phyloP scores from a whole-genome alignment of 2,888 invertebrate genomes.

The Cerastoderma edule region DNA sequence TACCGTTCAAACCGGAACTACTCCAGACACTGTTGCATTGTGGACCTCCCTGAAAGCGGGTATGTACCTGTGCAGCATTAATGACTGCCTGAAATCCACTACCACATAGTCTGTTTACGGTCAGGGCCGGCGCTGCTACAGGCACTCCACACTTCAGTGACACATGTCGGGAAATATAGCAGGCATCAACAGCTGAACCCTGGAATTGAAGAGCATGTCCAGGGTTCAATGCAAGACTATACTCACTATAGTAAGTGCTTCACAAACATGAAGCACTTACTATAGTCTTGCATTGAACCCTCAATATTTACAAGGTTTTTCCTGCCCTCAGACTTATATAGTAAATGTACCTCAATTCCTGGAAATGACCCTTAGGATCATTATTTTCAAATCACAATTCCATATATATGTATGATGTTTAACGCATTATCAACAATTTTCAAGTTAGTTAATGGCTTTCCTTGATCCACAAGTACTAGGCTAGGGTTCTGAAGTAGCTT shows the following conservation, averaged over 20 bases:
- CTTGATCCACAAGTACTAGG: too few relatives aligned
- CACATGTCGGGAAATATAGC: constrained; percentile 93
- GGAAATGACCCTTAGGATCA: background rate
- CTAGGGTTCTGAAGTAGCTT: too few relatives aligned
- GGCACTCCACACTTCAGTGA: constrained; percentile 93
- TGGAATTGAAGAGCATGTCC: background rate
- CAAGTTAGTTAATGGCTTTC: too few relatives aligned
- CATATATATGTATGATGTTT: too few relatives aligned
- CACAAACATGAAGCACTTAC: background rate
- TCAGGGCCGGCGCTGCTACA: constrained; percentile 90
- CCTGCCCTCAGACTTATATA: background rate
- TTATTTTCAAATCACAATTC: too few relatives aligned
- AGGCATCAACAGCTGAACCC: constrained; percentile 88
- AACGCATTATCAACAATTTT: too few relatives aligned
- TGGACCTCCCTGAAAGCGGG: too few relatives aligned
- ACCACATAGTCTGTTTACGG: constrained; percentile 97
- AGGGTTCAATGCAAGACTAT: too few relatives aligned
- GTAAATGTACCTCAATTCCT: background rate
- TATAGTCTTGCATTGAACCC: background rate
- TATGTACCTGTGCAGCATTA: constrained; percentile 92
- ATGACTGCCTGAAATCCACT: constrained; percentile 98
- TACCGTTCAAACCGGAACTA: background rate
- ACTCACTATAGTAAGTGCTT: too few relatives aligned
- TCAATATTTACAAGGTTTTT: background rate
- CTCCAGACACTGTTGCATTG: too few relatives aligned